Base-by-base conservation (phyloP, 1,140 invertebrate species). In the Hermetia illucens region DNA sequence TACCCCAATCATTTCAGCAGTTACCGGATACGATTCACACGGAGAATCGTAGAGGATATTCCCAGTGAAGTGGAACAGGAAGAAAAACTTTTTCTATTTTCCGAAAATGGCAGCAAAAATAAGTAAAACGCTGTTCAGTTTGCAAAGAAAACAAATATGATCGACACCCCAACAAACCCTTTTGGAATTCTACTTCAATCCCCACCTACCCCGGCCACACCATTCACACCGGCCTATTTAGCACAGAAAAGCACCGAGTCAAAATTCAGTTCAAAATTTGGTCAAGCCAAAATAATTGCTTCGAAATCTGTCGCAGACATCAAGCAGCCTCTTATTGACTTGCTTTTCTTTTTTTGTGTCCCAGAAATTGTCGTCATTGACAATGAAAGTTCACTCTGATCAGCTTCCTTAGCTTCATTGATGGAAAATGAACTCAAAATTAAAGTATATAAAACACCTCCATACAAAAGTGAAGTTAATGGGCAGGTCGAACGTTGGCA, bases 401-500 rank as follows among this genome's bases (percentile, higher is more conserved):
- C 27, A 4, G 22, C 18, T 15, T 20, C 30, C 9, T 35, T 44
- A 30, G 31, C n/a, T n/a, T 38, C 33, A 12, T 30, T 41, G 27
- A 10, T 41, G 8, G 9, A 39, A 19, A 12, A 43, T 12, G 10
- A 24, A 39, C 32, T 42, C 17, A 27, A 34, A 22, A 39, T 34
- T 10, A 19, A 27, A 18, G 21, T 36, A 13, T 31, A 32, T 17
- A 21, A 8, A 21, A 36, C 40, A 32, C 40, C 44, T 10, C 37
- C 40, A 15, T 37, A 42, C 19, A 20, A 21, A 6, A 42, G 36
- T 20, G 21, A 4, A 6, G 30, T 20, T 5, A 47, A 47, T 12
- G 42, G 45, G 9, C 42, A 42, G 21, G 30, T 47, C 24, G 42
- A 47, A 42, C 21, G 45, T 1, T 44, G 42, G 20, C 45, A 47